Conservation (phyloP, 2,797 vertebrate species). For the Ctenopoma kingsleyae region DNA sequence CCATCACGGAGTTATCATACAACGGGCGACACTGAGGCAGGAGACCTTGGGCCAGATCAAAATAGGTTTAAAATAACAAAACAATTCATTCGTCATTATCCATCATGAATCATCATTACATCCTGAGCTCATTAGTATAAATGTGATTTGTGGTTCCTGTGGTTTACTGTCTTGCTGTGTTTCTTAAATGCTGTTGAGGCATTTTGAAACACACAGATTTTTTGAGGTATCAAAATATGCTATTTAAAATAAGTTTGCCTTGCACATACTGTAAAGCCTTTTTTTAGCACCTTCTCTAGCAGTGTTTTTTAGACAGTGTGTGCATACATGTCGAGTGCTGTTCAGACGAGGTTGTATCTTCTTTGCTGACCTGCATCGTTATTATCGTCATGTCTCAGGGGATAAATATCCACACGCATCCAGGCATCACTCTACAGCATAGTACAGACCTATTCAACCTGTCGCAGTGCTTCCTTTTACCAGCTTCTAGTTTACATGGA, state of each 20-base stretch:
- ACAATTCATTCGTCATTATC: neutral
- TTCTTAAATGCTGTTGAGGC: slow-evolving; percentile 5
- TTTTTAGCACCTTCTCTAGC: too few species aligned
- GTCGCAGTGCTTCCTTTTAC: slow-evolving; percentile 1
- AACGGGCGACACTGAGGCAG: neutral
- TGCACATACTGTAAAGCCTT: neutral
- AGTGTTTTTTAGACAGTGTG: too few species aligned
- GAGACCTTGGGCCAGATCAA: neutral
- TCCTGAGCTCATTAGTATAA: too few species aligned
- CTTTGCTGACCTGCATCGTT: slow-evolving; percentile 20
- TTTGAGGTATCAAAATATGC: too few species aligned
- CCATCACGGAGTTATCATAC: neutral
- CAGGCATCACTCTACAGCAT: neutral
- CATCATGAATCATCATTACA: too few species aligned
- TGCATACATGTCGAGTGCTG: slow-evolving; percentile 18
- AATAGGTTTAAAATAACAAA: neutral
- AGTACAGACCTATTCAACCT: neutral
- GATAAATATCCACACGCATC: slow-evolving; percentile 9
- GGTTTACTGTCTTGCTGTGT: neutral
- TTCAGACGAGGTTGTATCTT: slow-evolving; percentile 47
- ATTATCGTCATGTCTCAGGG: slow-evolving; percentile 39
- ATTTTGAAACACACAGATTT: neutral
- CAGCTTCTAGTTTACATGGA: slow-evolving; percentile 2
- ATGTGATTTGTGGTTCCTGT: too few species aligned
- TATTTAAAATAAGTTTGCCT: neutral